Base-by-base conservation (phyloP, 2,888 invertebrate species). In the Rutpela maculata region DNA sequence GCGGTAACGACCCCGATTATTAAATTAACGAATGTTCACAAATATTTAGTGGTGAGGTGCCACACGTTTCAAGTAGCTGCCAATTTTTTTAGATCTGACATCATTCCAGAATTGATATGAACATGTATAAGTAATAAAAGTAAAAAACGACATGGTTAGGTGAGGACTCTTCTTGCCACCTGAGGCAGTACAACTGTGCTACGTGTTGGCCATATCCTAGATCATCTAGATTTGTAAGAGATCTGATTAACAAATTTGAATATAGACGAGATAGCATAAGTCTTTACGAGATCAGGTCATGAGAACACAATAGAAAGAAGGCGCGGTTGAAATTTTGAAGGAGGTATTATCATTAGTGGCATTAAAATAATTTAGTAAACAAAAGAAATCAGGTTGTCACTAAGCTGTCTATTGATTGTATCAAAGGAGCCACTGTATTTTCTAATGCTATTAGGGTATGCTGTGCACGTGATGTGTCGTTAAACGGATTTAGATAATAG, bases 241-340 rank as follows among this genome's bases (percentile, higher is more conserved):
- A 79, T 79, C 79, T 79, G 77, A 77, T 77, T 79, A 79, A 73
- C 72, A 70, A 79, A 79, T 79, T 78, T 77, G 79, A 80, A 80
- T 80, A 80, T 80, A 75, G 76, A 78, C 77, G 74, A 80, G 79
- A 77, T 79, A 74, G 66, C 26, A 62, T 65, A 31, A 62, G 50
- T 65, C 55, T 65, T 65, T 26, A 35, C 6, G 38, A 17, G 38
- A 59, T 66, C 66, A 55, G 68, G 68, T 68, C 66, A 68, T 59
- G 26, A 26, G 31, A 68, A 76, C 68, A 76, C 76, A 76, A 76
- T 76, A 55, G 76, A 22, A 73, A 62, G 55, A 60, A 76, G 76
- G 76, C 43, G 76, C 72, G 72, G 55, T 56, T 18, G 60, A 76
- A 67, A 73, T 76, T 76, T 68, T 38, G 68, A 26, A 65, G 71